phyloP scores from a whole-genome alignment of 2,888 invertebrate species.

The Thecophora atra region DNA sequence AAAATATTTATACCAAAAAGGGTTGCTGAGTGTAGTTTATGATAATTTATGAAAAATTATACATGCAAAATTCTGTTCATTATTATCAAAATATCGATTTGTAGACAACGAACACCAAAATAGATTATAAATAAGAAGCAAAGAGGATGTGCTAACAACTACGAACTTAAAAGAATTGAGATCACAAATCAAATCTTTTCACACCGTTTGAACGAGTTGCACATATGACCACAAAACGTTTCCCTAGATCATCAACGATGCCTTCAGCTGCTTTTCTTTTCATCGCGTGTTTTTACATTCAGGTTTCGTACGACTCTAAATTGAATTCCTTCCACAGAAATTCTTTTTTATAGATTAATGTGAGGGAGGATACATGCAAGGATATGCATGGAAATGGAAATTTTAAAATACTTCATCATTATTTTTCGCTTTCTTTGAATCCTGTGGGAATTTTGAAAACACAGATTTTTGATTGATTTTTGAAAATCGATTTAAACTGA shows the following conservation, averaged over 20 bases:
- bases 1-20: conserved; percentile 3
- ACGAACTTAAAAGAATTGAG: not conserved
- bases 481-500: conserved; percentile 6
- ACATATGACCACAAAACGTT: not conserved
- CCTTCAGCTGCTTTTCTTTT: conserved; percentile 29
- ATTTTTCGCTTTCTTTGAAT: not conserved
- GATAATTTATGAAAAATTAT: not conserved
- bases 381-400: conserved; percentile 20
- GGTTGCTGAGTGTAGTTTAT: not conserved
- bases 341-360: not conserved
- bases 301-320: not conserved
- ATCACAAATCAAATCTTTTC: conserved; percentile 20
- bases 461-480: conserved; percentile 34
- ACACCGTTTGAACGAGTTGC: conserved; percentile 15
- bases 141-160: conserved; percentile 16
- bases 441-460: conserved; percentile 17
- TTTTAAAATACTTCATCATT: not conserved
- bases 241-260: conserved; percentile 12
- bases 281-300: conserved; percentile 11
- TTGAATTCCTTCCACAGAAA: conserved; percentile 19
- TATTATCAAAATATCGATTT: not conserved
- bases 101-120: too few species aligned
- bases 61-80: not conserved
- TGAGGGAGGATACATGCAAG: conserved; percentile 25
- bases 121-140: not conserved